Evolutionary conservation across 2,888 invertebrate species (phyloP), one percentile per base, ranked within the genome.

Genomic region (Eupithecia inturbata): DNA sequence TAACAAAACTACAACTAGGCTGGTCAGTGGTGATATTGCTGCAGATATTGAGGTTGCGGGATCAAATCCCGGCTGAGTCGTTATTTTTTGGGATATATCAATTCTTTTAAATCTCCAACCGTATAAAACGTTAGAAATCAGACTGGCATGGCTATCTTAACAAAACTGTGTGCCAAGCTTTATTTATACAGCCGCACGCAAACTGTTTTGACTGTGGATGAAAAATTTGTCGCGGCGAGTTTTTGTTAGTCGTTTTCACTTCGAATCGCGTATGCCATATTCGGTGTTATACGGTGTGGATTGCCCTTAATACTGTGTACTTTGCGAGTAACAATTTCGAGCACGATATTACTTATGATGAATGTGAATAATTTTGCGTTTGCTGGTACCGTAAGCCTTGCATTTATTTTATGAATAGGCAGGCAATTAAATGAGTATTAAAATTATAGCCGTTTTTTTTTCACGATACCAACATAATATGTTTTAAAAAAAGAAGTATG

Each of bases 221-320:
- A 88, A 87, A 88, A 88, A 88, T 88, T 88, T 88, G 86, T 88
- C 89, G 83, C 83, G 83, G 77, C 79, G 78, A 80, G 76, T 84
- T 84, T 85, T 85, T 84, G 80, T 79, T 77, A 81, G 77, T 82
- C 77, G 76, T 77, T 71, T 76, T 77, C 75, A 72, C 68, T 75
- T 73, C 60, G 71, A 67, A 70, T 73, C 73, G 77, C 70, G 63
- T 73, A 67, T 75, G 68, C 75, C 73, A 68, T 71, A 73, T 74
- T 77, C 71, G 68, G 75, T 79, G 76, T 73, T 76, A 75, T 77
- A 74, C 78, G 74, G 79, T 79, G 80, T 79, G 70, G 76, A 80
- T 80, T 80, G 77, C 79, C 77, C 77, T 78, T 80, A 79, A 78
- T 80, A 77, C 77, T 67, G 74, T 78, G 76, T 77, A 74, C 72